Conservation (phyloP, 2,113 vertebrate species). For the Stomatorhinus ivindoensis region DNA sequence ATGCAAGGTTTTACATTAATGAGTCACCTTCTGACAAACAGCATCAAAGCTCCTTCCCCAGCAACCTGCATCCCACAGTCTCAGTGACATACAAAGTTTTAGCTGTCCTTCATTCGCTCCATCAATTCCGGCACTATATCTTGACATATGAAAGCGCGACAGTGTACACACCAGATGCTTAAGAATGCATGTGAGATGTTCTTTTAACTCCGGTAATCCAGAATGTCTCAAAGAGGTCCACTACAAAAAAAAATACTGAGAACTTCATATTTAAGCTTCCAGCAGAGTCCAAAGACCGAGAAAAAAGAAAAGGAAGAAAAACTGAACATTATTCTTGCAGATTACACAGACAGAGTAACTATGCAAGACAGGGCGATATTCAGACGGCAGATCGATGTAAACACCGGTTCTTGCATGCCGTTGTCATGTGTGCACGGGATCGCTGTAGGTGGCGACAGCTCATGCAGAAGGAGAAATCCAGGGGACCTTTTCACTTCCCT, state of each 20-base stretch:
- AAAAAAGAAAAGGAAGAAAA: neutral
- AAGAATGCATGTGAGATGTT: constrained; percentile 40
- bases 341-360: neutral
- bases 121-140: constrained; percentile 64
- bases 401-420: neutral
- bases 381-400: neutral
- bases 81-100: constrained; percentile 46
- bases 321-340: neutral
- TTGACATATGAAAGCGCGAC: constrained; percentile 45
- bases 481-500: neutral
- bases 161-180: constrained; percentile 43
- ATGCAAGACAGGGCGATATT: neutral
- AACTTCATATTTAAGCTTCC: constrained; percentile 47
- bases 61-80: constrained; percentile 59
- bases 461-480: neutral
- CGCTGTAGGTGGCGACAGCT: neutral
- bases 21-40: constrained; percentile 63
- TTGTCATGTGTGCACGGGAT: neutral
- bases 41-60: constrained; percentile 61
- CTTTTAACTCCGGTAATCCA: constrained; percentile 57
- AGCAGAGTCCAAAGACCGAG: constrained; percentile 37
- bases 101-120: constrained; percentile 62
- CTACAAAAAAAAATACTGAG: constrained; percentile 53
- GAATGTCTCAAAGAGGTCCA: constrained; percentile 50
- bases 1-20: constrained; percentile 67